These are phyloP conservation scores for Tretioscincus oriximinensis DNA, from an alignment of 2,113 vertebrate species.

Conservation along the genomic window DNA sequence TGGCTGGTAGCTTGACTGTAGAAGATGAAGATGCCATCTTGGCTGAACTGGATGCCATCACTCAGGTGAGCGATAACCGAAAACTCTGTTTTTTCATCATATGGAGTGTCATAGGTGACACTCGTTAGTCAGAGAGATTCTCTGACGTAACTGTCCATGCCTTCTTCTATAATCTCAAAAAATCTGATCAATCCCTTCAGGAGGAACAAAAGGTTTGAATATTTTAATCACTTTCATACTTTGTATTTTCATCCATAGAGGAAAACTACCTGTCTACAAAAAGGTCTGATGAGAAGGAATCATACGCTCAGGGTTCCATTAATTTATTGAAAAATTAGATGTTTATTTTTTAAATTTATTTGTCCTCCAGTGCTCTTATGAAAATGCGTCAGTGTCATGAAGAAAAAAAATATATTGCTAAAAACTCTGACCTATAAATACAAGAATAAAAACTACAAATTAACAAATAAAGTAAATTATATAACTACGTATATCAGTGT, in stretches of 20 bases:
- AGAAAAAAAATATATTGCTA: too few species aligned
- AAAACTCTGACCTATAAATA: too few species aligned
- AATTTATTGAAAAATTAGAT: too few species aligned
- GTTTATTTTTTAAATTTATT: too few species aligned
- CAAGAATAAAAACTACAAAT: too few species aligned
- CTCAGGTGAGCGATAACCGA: slow-evolving; percentile 76
- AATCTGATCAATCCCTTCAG: too few species aligned
- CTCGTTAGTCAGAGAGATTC: neutral
- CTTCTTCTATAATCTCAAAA: neutral
- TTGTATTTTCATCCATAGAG: neutral
- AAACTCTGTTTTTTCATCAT: neutral
- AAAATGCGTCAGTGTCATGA: too few species aligned
- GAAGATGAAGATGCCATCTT: slow-evolving; percentile 93
- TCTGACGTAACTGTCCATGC: fast-evolving
- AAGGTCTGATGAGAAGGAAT: neutral
- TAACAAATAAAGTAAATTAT: too few species aligned
- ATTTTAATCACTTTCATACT: too few species aligned
- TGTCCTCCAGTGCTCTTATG: too few species aligned
- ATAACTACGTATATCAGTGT: too few species aligned
- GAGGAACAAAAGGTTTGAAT: neutral
- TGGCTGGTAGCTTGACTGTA: slow-evolving; percentile 84
- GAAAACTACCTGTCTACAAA: neutral
- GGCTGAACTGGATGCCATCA: slow-evolving; percentile 87
- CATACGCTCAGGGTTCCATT: neutral
- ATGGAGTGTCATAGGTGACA: neutral